Percentiles rank a stretch among this genome's conserved stretches.
These are phyloP conservation scores for Eristalis tenax DNA, from an alignment of 2,888 invertebrate genomes.

Conservation along the genomic window DNA sequence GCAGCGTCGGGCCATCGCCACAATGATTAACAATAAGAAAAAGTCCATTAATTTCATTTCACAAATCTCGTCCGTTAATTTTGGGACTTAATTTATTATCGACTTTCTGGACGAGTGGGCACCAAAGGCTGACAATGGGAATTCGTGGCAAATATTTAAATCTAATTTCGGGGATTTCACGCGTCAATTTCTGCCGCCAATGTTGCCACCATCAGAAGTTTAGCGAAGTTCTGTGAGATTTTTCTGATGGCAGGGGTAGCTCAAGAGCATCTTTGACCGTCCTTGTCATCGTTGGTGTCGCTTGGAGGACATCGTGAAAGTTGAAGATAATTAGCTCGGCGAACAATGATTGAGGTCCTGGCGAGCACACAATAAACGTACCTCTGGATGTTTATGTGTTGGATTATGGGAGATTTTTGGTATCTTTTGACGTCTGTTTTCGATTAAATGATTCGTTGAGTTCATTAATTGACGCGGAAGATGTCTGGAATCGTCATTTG, in stretches of 20 bases:
- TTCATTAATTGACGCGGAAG: constrained; percentile 44
- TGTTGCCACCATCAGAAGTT: neutral
- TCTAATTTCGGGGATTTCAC: constrained; percentile 55
- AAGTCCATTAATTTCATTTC: constrained; percentile 58
- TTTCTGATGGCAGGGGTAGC: constrained; percentile 12
- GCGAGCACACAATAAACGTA: constrained; percentile 9
- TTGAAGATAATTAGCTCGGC: constrained; percentile 42
- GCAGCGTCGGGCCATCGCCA: constrained; percentile 23
- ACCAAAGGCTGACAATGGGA: constrained; percentile 44
- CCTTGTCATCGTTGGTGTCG: neutral
- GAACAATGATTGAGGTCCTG: constrained; percentile 30
- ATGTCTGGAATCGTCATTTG: constrained; percentile 17
- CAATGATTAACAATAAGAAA: constrained; percentile 60
- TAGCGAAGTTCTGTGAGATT: constrained; percentile 8
- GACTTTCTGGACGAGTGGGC: constrained; percentile 47
- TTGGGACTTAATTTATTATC: constrained; percentile 51
- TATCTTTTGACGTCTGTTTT: constrained; percentile 33
- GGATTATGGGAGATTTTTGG: constrained; percentile 36
- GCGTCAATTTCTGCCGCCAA: constrained; percentile 22
- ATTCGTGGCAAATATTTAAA: constrained; percentile 55
- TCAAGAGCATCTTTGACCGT: no score
- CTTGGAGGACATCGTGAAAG: neutral
- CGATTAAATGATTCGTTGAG: constrained; percentile 50
- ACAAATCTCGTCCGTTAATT: constrained; percentile 58
- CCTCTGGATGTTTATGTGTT: neutral